phyloP scores from a whole-genome alignment of 2,113 vertebrate species.

The Pipra filicauda region DNA sequence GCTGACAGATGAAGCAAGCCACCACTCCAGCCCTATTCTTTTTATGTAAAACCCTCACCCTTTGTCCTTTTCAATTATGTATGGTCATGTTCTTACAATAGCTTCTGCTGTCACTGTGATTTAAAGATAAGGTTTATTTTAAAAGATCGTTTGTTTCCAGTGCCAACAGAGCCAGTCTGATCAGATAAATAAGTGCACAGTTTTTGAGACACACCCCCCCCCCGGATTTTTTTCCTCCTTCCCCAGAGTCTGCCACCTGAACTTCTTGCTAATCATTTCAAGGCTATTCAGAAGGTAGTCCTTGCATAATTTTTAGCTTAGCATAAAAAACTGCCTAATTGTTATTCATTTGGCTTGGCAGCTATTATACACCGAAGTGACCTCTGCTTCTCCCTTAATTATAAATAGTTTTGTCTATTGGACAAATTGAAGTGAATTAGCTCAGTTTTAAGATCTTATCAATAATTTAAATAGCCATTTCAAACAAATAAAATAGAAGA shows the following conservation, averaged over 20 bases:
- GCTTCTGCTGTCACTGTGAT: conserved; percentile 35
- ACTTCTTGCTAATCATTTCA: conserved; percentile 37
- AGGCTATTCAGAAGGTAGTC: background rate
- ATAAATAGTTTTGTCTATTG: conserved; percentile 69
- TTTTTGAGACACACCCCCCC: background rate
- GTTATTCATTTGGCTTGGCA: conserved; percentile 34
- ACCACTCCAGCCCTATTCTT: background rate
- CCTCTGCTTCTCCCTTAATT: conserved; percentile 74
- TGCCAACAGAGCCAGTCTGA: background rate
- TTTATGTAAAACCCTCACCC: conserved; percentile 1
- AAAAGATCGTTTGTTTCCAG: background rate
- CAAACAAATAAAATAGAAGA: conserved; percentile 18
- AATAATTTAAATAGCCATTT: conserved; percentile 68
- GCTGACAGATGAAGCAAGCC: background rate
- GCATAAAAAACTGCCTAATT: conserved; percentile 36
- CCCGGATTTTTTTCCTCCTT: background rate
- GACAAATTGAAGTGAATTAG: conserved; percentile 69
- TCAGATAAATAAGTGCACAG: background rate
- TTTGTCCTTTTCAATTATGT: conserved; percentile 57
- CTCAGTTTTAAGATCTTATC: conserved; percentile 64
- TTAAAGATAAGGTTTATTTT: conserved; percentile 38
- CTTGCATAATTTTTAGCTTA: conserved; percentile 41
- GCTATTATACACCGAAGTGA: conserved; percentile 30
- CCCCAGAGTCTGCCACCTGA: background rate
- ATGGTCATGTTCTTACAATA: conserved; percentile 31